Percentiles rank a stretch among this genome's conserved stretches.
These are phyloP conservation scores for Emmelina monodactyla DNA, from an alignment of 2,888 invertebrate species.

Conservation along the genomic window DNA sequence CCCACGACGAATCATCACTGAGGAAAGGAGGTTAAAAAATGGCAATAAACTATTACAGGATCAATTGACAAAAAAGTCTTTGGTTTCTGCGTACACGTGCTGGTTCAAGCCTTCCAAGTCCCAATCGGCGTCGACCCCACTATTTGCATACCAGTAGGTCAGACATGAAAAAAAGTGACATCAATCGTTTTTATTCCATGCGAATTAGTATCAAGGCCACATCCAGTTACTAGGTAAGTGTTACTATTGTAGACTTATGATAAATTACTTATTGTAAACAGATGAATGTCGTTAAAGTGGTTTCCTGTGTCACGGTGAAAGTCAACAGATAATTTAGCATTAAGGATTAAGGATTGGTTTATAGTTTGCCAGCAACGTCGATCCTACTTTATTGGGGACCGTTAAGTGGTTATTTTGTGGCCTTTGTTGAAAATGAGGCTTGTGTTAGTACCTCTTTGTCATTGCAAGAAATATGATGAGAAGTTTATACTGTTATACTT, in stretches of 20 bases:
- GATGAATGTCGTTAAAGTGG: slow-evolving; percentile 50
- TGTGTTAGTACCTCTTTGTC: neutral
- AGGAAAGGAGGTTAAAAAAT: too few species aligned
- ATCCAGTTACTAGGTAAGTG: slow-evolving; percentile 58
- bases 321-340: slow-evolving; percentile 30
- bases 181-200: slow-evolving; percentile 37
- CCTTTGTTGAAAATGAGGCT: neutral
- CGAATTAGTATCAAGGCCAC: slow-evolving; percentile 60
- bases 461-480: too few species aligned
- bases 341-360: too few species aligned
- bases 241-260: slow-evolving; percentile 55
- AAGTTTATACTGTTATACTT: too few species aligned
- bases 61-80: too few species aligned
- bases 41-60: too few species aligned
- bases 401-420: neutral
- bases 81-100: too few species aligned
- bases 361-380: too few species aligned
- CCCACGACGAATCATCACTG: too few species aligned
- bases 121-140: too few species aligned
- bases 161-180: slow-evolving; percentile 56
- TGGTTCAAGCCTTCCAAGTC: too few species aligned
- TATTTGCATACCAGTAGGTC: slow-evolving; percentile 53
- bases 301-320: slow-evolving; percentile 58
- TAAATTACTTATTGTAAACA: slow-evolving; percentile 61
- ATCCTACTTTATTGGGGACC: too few species aligned